Evolutionary conservation across 2,888 invertebrate species (phyloP).

Genomic region (Xestia c-nigrum): DNA sequence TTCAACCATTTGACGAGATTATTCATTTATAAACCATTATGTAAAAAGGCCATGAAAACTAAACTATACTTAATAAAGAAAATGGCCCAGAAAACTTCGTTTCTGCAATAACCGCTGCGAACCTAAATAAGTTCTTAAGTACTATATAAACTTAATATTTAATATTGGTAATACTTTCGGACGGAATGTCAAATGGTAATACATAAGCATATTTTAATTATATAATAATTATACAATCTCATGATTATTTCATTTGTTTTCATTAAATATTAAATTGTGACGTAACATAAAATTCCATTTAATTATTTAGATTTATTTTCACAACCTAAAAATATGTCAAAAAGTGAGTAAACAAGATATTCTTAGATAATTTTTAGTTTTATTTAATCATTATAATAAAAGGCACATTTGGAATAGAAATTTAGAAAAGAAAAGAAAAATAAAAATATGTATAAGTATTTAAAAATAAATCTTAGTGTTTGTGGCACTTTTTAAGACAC

Average conservation of each 20-base stretch:
- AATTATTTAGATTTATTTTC: conserved; percentile 71
- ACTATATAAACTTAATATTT: conserved; percentile 65
- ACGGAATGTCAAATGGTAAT: conserved; percentile 82
- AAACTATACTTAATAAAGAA: conserved; percentile 64
- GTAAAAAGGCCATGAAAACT: conserved; percentile 58
- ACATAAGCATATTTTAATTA: conserved; percentile 57
- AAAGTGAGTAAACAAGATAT: conserved; percentile 40
- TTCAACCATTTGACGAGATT: neutral
- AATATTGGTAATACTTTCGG: conserved; percentile 85
- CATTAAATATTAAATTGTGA: conserved; percentile 72
- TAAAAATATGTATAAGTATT: conserved; percentile 36
- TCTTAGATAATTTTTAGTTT: conserved; percentile 16
- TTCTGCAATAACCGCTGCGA: conserved; percentile 64
- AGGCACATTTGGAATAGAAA: conserved; percentile 66
- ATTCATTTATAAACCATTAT: conserved; percentile 31
- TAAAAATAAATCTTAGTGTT: conserved; percentile 56
- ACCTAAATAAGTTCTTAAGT: conserved; percentile 60
- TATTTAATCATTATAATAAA: conserved; percentile 44
- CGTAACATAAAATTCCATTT: conserved; percentile 68
- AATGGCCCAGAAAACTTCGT: conserved; percentile 74
- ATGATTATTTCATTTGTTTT: conserved; percentile 64
- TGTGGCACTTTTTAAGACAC: conserved; percentile 71
- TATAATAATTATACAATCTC: conserved; percentile 64
- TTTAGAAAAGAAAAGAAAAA: conserved; percentile 44
- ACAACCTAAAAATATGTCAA: conserved; percentile 77